Base-by-base conservation (phyloP, 1,140 invertebrate genomes). In the Magallana gigas region DNA sequence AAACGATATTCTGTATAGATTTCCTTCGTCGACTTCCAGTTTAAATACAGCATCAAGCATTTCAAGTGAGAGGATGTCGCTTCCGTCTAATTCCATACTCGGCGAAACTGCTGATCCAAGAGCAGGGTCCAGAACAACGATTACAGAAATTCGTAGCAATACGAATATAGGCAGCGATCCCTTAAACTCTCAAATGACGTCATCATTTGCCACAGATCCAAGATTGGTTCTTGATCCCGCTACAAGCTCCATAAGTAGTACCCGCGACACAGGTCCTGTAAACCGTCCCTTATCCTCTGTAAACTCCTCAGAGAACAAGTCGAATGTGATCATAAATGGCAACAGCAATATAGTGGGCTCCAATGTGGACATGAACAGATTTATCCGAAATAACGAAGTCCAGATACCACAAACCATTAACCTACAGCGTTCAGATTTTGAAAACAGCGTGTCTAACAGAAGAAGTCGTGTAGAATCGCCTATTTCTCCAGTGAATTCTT, bases 271-370 rank as follows among this genome's bases (percentile, higher is more conserved):
- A 18, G 36, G 11, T 48, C 11, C 68, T 8, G 36, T 76, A 29
- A 76, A 23, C 14, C 68, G 68, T 9, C 18, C 18, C 11, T 14
- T 29, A 76, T 12, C 18, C 23, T 9, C 68, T 18, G 68, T 76
- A 9, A n/a, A 16, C 11, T 16, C 16, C 16, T 16, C 18, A 7
- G 18, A 64, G 18, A 76, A 76, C 18, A 76, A 76, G 68, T 29
- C 68, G 11, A 76, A 29, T 11, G 23, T 76, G 36, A 29, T 76
- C 8, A 76, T 76, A 76, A 76, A 76, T 76, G 68, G 68, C 18
- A 76, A 76, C 14, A 76, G 68, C 68, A 76, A 76, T 36, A 76
- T 76, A 76, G 68, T 76, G 14, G 68, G 68, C 7, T 76, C 68
- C 36, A 76, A 76, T 12, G 68, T 76, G 14, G 68, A 76, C 36